Base-by-base conservation (phyloP, 2,113 vertebrate genomes). In the Echinops telfairi region DNA sequence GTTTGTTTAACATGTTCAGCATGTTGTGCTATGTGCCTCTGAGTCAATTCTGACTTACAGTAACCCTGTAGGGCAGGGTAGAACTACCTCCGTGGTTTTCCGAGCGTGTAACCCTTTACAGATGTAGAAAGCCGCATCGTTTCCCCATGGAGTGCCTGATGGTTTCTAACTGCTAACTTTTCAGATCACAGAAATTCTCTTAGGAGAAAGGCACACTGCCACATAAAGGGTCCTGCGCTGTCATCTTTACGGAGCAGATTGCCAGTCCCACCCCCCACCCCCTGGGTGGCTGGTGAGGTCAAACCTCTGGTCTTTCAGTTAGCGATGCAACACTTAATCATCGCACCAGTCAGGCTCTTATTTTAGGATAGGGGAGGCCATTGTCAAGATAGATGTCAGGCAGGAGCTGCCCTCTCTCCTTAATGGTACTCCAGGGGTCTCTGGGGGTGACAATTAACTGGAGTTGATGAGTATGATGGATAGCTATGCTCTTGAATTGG, bases 401-500 rank as follows among this genome's bases (percentile, higher is more conserved):
- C 0, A 7, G 29, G 86, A 66, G 23, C 36, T 86, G 33, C 58
- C 38, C 70, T 29, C 36, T 84, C 33, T 40, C 60, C 15, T 29
- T 90, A 33, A 40, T 27, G 23, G 5, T 2, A 7, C 22, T 40
- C 23, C 0, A 57, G 33, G 60, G 33, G 22, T 88, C 36, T 90
- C 14, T 10, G 43, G 81, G 71, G 77, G 81, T 62, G 82, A 7
- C 12, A 6, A 64, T 64, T 91, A 81, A n/a, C 19, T 27, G 40
- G 3, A 86, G 17, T 77, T 77, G n/a, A 20, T 53, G 11, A 68
- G 33, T 16, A 9, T 58, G 62, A 29, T 53, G n/a, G 9, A n/a
- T 40, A 60, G 17, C 9, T 81, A 6, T 71, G 5, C 27, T 58
- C 53, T 94, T 94, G 82, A 87, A 60, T 87, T 83, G 80, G 82